Conservation (phyloP, 53 echinoderm and acorn worm species). For the Echinarachnius parma region DNA sequence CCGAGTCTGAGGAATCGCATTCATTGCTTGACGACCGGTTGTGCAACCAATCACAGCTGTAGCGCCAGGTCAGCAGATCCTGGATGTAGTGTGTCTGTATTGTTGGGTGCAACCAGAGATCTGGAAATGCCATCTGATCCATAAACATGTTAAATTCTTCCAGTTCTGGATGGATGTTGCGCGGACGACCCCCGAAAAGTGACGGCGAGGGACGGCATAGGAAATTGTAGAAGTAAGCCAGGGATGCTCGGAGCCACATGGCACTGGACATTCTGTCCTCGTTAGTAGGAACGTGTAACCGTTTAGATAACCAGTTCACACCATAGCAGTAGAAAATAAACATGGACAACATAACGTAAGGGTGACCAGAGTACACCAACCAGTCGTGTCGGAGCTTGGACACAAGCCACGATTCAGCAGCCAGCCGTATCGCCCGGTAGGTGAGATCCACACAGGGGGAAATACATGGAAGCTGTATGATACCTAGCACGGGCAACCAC, state of each 20-base stretch:
- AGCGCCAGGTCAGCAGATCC: conserved; percentile 75
- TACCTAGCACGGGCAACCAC: conserved; percentile 81
- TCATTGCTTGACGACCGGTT: not conserved
- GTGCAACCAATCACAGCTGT: conserved; percentile 47
- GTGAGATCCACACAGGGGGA: conserved; percentile 51
- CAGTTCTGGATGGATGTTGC: conserved; percentile 41
- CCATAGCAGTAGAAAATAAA: conserved; percentile 61
- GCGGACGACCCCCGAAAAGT: conserved; percentile 37
- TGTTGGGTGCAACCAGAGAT: conserved; percentile 76
- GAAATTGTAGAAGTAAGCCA: conserved; percentile 64
- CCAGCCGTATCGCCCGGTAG: conserved; percentile 47
- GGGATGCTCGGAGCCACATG: conserved; percentile 65
- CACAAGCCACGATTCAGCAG: conserved; percentile 54
- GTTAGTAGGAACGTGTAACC: conserved; percentile 28
- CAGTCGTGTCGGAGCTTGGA: conserved; percentile 67
- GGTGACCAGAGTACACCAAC: conserved; percentile 62
- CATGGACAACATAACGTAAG: conserved; percentile 29
- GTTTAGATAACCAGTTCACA: conserved; percentile 52
- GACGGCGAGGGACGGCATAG: conserved; percentile 60
- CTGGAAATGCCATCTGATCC: conserved; percentile 63
- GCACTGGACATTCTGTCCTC: conserved; percentile 57
- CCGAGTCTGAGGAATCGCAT: conserved; percentile 11
- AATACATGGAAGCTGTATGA: conserved; percentile 65
- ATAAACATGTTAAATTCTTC: conserved; percentile 70
- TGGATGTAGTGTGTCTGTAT: conserved; percentile 77